Percentiles rank a stretch among this genome's conserved stretches.
phyloP scores from a whole-genome alignment of 2,797 vertebrate species.

The Rhyacichthys aspro region DNA sequence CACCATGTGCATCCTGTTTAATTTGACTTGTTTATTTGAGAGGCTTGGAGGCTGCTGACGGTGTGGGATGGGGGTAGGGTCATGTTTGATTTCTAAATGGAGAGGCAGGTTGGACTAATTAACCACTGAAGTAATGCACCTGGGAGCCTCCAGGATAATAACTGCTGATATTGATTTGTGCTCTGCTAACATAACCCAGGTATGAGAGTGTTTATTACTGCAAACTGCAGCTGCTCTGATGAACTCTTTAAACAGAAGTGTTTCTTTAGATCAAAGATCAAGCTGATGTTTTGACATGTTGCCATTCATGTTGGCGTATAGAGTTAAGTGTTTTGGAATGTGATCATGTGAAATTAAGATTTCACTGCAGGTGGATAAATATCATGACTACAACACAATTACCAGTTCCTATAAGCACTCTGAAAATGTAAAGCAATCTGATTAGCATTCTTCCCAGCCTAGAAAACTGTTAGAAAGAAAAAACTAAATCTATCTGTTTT shows the following conservation, averaged over 20 bases:
- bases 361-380: too few relatives aligned
- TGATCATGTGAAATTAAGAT: too few relatives aligned
- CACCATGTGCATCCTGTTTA: not conserved
- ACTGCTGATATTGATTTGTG: slow-evolving; percentile 13
- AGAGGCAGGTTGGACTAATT: slow-evolving; percentile 7
- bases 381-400: too few relatives aligned
- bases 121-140: not conserved
- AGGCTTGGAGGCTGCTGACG: not conserved
- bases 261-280: too few relatives aligned
- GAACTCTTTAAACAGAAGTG: not conserved
- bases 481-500: too few relatives aligned
- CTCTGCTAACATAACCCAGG: slow-evolving; percentile 1
- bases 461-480: too few relatives aligned
- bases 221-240: not conserved
- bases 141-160: not conserved
- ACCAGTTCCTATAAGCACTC: too few relatives aligned
- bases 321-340: too few relatives aligned
- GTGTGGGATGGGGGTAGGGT: not conserved
- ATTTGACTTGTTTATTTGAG: slow-evolving; percentile 5
- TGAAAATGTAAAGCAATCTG: too few relatives aligned
- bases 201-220: slow-evolving; percentile 1
- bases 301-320: not conserved
- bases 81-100: not conserved
- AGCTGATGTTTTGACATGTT: not conserved
- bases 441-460: too few relatives aligned